Conservation (phyloP, 2,888 invertebrate genomes). For the Eupithecia exiguata region DNA sequence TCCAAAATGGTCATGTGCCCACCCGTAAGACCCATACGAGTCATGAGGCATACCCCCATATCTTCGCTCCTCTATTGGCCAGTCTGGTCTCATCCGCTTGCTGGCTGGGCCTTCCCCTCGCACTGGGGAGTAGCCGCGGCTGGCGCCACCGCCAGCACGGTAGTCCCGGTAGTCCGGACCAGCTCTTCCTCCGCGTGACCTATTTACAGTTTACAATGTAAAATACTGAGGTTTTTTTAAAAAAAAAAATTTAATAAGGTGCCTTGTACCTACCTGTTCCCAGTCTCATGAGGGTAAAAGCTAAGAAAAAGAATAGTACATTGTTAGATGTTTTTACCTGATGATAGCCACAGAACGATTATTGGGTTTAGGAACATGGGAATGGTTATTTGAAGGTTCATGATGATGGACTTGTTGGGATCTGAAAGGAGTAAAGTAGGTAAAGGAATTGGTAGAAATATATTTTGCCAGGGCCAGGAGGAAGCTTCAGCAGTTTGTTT, state of each 20-base stretch:
- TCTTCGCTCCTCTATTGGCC: slow-evolving; percentile 84
- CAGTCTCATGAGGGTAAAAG: slow-evolving; percentile 11
- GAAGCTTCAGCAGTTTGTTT: neutral
- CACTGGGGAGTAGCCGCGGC: slow-evolving; percentile 89
- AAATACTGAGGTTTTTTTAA: neutral
- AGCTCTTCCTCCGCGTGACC: slow-evolving; percentile 86
- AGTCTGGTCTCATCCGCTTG: slow-evolving; percentile 90
- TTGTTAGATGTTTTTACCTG: slow-evolving; percentile 58
- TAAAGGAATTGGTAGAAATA: neutral
- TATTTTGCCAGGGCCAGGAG: neutral
- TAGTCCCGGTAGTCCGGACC: slow-evolving; percentile 92
- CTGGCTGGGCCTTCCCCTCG: slow-evolving; percentile 90
- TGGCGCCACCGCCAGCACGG: slow-evolving; percentile 87
- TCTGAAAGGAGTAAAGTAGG: slow-evolving; percentile 62
- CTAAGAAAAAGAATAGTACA: slow-evolving; percentile 18
- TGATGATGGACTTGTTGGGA: slow-evolving; percentile 66
- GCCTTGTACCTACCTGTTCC: slow-evolving; percentile 6
- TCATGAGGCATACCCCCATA: slow-evolving; percentile 82
- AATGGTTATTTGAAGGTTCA: slow-evolving; percentile 65
- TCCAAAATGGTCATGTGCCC: slow-evolving; percentile 81
- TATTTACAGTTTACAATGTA: slow-evolving; percentile 33
- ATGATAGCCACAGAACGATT: slow-evolving; percentile 64
- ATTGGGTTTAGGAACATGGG: slow-evolving; percentile 61
- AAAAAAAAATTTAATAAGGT: neutral
- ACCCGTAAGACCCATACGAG: slow-evolving; percentile 82